A percentile compares a stretch with the other conserved stretches of the same genome.
phyloP scores from a whole-genome alignment of 2,113 vertebrate genomes.

The Azemiops feae region DNA sequence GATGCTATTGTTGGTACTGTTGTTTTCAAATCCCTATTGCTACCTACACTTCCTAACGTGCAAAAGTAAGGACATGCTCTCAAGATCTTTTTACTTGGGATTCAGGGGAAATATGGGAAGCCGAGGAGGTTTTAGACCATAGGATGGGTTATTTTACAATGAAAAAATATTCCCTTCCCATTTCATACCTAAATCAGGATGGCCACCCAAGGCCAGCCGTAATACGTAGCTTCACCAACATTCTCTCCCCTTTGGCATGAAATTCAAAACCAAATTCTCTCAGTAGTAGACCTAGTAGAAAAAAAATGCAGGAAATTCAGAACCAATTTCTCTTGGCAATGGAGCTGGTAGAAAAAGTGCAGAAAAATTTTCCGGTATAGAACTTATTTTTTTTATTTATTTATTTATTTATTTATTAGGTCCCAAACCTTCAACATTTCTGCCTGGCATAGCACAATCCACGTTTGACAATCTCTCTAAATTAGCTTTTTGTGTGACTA shows the following conservation, averaged over 20 bases:
- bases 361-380: not conserved
- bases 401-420: not conserved
- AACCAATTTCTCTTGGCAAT: not conserved
- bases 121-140: not conserved
- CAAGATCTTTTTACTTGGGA: not conserved
- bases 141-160: too few species aligned
- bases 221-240: not conserved
- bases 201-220: not conserved
- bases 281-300: not conserved
- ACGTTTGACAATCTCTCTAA: not conserved
- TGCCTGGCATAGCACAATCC: not conserved
- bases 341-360: not conserved
- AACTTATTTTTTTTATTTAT: not conserved
- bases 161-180: too few species aligned
- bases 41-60: not conserved
- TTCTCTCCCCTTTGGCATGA: not conserved
- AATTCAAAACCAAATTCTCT: not conserved
- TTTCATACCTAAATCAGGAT: not conserved
- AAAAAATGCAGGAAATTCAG: not conserved
- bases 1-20: not conserved
- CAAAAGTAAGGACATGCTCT: not conserved
- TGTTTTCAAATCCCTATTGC: not conserved
- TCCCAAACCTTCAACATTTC: not conserved
- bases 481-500: not conserved
- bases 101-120: not conserved